Conservation (phyloP, 2,888 invertebrate species). For the Calephelis perditalis region DNA sequence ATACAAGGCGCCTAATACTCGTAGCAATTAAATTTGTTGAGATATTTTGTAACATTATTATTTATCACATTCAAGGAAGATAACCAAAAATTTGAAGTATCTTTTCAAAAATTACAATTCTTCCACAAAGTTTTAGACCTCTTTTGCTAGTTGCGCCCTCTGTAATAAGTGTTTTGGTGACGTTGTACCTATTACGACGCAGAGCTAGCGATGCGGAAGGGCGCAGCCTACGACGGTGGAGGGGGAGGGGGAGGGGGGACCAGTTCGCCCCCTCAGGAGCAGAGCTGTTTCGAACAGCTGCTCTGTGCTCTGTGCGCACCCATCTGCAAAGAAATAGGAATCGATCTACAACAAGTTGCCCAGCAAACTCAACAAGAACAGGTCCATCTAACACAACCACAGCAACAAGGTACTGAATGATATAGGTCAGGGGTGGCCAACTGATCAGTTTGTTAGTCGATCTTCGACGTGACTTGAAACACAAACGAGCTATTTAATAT, state of each 20-base stretch:
- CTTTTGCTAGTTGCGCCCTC: too few species aligned
- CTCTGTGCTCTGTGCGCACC: constrained; percentile 68
- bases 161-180: neutral
- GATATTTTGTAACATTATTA: too few species aligned
- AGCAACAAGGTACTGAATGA: constrained; percentile 33
- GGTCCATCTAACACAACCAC: constrained; percentile 55
- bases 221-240: constrained; percentile 55
- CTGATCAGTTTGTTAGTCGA: neutral
- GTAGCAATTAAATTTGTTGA: too few species aligned
- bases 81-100: too few species aligned
- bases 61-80: too few species aligned
- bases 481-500: too few species aligned
- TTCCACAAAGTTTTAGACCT: too few species aligned
- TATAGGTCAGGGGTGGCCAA: neutral
- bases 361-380: constrained; percentile 52
- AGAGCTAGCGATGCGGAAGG: constrained; percentile 64
- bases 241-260: constrained; percentile 32
- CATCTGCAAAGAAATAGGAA: constrained; percentile 70
- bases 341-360: constrained; percentile 57
- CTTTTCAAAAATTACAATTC: too few species aligned
- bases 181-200: constrained; percentile 26
- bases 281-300: constrained; percentile 62
- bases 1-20: too few species aligned
- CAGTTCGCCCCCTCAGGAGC: constrained; percentile 38
- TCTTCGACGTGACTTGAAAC: too few species aligned